These are phyloP conservation scores for Eilema caniola DNA, from an alignment of 2,888 invertebrate species.

Conservation along the genomic window DNA sequence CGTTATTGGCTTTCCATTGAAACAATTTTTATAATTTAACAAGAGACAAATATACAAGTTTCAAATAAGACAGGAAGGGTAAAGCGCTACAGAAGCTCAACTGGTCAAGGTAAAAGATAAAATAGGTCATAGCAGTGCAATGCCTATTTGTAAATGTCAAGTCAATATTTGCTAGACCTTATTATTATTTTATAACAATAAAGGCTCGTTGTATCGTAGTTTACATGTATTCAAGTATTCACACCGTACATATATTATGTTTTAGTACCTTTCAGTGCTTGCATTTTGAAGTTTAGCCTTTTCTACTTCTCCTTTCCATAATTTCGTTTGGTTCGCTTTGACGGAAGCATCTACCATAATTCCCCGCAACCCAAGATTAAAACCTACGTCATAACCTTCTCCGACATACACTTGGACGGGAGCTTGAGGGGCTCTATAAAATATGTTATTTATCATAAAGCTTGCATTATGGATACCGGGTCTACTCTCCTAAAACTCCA, in stretches of 20 bases:
- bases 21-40: too few relatives aligned
- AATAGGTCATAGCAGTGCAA: constrained; percentile 8
- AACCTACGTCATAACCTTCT: background rate
- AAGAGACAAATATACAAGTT: background rate
- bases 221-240: background rate
- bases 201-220: background rate
- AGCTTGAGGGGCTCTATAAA: too few relatives aligned
- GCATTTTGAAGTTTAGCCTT: background rate
- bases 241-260: background rate
- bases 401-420: background rate
- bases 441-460: background rate
- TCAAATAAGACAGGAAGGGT: background rate
- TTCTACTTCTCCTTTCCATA: background rate
- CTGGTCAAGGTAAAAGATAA: constrained; percentile 13
- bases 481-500: background rate
- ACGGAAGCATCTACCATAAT: background rate
- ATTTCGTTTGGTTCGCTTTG: background rate
- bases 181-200: background rate
- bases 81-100: constrained; percentile 5
- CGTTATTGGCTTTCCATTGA: too few relatives aligned
- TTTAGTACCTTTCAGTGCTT: too few relatives aligned
- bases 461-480: background rate
- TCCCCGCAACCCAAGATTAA: background rate
- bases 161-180: constrained; percentile 19
- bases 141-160: background rate